These are phyloP conservation scores for Mythimna lalbum DNA, from an alignment of 2,888 invertebrate species.

Conservation along the genomic window DNA sequence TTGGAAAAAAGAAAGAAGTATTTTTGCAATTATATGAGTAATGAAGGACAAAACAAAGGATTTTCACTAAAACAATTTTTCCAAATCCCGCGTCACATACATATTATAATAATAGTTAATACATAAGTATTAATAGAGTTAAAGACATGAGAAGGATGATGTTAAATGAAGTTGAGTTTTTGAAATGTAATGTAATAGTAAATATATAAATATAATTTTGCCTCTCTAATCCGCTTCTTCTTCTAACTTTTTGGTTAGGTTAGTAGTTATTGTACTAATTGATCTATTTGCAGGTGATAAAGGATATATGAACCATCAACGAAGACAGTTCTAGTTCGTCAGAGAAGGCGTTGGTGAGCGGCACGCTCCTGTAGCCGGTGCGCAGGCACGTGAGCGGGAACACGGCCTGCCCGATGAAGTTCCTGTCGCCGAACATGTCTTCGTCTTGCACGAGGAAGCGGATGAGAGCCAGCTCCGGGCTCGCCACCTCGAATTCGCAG, in stretches of 20 bases:
- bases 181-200: conserved; percentile 1
- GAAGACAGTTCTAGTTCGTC: conserved; percentile 98
- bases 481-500: conserved; percentile 95
- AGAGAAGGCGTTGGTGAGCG: conserved; percentile 96
- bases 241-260: conserved; percentile 56
- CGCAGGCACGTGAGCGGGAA: conserved; percentile 96
- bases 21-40: neutral
- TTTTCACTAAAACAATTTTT: neutral
- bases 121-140: neutral
- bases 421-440: conserved; percentile 99
- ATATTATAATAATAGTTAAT: conserved; percentile 4
- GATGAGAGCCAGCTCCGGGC: conserved; percentile 95
- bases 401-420: conserved; percentile 99
- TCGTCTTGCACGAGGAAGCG: conserved; percentile 98
- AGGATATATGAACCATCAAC: conserved; percentile 93
- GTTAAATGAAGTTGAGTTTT: conserved; percentile 1
- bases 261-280: conserved; percentile 45
- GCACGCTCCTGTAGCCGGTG: conserved; percentile 97
- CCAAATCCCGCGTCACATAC: neutral
- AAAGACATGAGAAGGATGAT: neutral
- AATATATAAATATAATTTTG: conserved; percentile 20
- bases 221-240: conserved; percentile 20
- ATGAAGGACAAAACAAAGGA: neutral
- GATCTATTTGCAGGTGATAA: conserved; percentile 63
- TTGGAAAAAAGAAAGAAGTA: neutral